Conservation (phyloP, 2,888 invertebrate genomes). For the Ichneumoninae sp. region DNA sequence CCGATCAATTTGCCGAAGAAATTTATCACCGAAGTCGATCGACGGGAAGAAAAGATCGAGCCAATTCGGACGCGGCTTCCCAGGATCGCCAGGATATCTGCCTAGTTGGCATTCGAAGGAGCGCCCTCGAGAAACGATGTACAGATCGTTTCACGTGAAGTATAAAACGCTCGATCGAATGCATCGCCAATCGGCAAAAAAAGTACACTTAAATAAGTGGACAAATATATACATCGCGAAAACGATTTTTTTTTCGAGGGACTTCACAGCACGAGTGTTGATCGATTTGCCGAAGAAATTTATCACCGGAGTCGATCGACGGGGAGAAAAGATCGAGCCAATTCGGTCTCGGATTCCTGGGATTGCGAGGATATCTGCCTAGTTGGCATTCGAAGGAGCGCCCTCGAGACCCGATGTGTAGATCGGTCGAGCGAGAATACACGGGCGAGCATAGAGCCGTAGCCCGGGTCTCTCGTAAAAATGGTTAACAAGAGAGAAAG, state of each 20-base stretch:
- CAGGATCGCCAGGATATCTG: conserved; percentile 13
- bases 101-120: conserved; percentile 44
- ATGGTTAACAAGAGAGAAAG: conserved; percentile 71
- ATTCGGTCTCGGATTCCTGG: conserved; percentile 33
- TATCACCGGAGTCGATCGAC: conserved; percentile 32
- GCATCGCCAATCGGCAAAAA: neutral
- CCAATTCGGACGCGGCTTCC: conserved; percentile 16
- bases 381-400: conserved; percentile 45
- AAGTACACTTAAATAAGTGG: neutral
- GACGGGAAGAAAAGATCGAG: neutral
- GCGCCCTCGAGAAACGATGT: conserved; percentile 23
- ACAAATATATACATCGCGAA: neutral
- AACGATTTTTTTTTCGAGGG: neutral
- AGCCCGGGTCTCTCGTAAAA: conserved; percentile 73
- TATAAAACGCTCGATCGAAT: neutral
- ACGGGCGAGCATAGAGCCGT: conserved; percentile 23
- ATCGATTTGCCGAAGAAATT: conserved; percentile 30
- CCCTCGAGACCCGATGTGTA: conserved; percentile 27
- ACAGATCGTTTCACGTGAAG: neutral
- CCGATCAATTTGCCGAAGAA: conserved; percentile 12
- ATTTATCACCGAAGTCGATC: conserved; percentile 37
- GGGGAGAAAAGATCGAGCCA: neutral
- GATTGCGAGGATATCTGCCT: conserved; percentile 23
- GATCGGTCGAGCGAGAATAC: conserved; percentile 41
- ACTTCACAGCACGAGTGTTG: neutral